Conservation (phyloP, 2,797 vertebrate species). For the Chlorospingus semifuscus region DNA sequence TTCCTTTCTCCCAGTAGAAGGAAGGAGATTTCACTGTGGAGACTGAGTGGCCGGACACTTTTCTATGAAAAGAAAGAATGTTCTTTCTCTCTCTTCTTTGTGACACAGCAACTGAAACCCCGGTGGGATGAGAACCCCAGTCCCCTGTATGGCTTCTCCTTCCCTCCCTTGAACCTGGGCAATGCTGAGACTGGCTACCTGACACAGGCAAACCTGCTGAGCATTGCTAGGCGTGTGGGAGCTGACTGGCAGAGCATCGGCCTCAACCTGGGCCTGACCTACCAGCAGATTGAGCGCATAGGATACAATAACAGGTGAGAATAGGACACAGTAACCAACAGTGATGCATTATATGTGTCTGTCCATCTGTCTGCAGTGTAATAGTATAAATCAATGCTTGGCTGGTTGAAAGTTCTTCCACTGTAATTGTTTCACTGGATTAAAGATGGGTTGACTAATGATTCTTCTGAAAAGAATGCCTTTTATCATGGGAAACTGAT, state of each 20-base stretch:
- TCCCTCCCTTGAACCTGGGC: conserved; percentile 89
- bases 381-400: neutral
- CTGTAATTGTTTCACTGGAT: neutral
- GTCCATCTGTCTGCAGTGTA: neutral
- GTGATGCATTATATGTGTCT: neutral
- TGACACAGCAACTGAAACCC: conserved; percentile 64
- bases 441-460: neutral
- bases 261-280: conserved; percentile 86
- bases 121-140: conserved; percentile 31
- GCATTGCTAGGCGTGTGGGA: conserved; percentile 87
- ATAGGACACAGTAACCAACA: neutral
- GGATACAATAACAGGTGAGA: conserved; percentile 84
- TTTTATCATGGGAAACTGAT: neutral
- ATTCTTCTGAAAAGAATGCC: neutral
- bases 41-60: neutral
- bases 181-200: conserved; percentile 93
- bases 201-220: conserved; percentile 91
- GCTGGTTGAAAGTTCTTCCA: neutral
- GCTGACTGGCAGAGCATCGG: conserved; percentile 89
- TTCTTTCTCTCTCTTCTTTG: neutral
- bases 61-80: neutral
- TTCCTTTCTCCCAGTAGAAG: neutral
- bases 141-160: neutral
- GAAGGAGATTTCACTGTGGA: neutral
- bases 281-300: conserved; percentile 85